phyloP scores from a whole-genome alignment of 2,888 invertebrate species.

The Himalopsyche kuldschensis region DNA sequence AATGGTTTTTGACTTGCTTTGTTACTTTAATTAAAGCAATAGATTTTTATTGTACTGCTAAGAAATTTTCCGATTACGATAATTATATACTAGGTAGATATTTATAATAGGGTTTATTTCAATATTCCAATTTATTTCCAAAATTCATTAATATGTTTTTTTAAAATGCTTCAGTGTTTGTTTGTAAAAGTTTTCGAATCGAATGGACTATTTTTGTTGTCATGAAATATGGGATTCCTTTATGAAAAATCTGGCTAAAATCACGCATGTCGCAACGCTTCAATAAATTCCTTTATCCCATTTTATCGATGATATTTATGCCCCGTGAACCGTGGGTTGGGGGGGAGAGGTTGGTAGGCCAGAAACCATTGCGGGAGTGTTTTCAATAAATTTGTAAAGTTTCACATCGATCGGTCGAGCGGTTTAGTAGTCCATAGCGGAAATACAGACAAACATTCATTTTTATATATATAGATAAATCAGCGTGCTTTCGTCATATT shows the following conservation, averaged over 20 bases:
- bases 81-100: no score
- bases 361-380: no score
- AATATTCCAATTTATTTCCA: background rate
- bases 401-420: no score
- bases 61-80: no score
- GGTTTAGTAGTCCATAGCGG: no score
- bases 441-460: no score
- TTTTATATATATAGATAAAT: no score
- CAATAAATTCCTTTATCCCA: slow-evolving; percentile 18
- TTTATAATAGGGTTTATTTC: background rate
- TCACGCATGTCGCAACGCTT: background rate
- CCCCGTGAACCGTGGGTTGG: background rate
- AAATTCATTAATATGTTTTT: background rate
- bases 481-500: background rate
- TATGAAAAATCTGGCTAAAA: background rate
- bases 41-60: no score
- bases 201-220: background rate
- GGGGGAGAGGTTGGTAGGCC: no score
- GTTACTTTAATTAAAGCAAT: no score
- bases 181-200: background rate
- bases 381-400: no score
- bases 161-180: background rate
- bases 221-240: background rate
- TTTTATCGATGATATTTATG: slow-evolving; percentile 4
- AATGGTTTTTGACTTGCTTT: no score